phyloP scores from a whole-genome alignment of 1,140 invertebrate species.

The Lithobius niger region DNA sequence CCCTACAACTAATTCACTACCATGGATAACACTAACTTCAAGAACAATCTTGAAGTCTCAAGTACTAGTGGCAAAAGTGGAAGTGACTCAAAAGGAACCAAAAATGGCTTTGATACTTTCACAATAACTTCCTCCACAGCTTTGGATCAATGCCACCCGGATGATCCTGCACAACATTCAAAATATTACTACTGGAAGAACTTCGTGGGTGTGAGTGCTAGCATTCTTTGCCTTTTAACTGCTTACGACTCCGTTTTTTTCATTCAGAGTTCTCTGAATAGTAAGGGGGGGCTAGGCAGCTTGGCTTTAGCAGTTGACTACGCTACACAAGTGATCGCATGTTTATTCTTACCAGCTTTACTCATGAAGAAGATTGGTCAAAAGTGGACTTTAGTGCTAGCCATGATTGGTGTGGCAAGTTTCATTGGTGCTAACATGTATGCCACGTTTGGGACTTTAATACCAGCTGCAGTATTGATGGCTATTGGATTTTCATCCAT shows the following conservation, averaged over 20 bases:
- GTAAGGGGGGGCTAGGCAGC: constrained; percentile 19
- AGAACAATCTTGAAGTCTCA: too few species aligned
- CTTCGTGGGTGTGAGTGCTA: constrained; percentile 64
- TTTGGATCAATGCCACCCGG: too few species aligned
- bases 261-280: constrained; percentile 41
- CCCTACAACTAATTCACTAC: too few species aligned
- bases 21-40: too few species aligned
- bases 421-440: constrained; percentile 34
- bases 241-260: constrained; percentile 83
- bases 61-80: too few species aligned
- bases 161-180: too few species aligned
- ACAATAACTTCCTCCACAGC: too few species aligned
- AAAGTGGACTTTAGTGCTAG: constrained; percentile 31
- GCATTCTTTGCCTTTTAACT: constrained; percentile 87
- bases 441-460: constrained; percentile 21
- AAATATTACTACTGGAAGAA: constrained; percentile 47
- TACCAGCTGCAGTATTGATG: constrained; percentile 31
- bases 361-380: constrained; percentile 25
- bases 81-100: too few species aligned
- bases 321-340: constrained; percentile 20
- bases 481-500: constrained; percentile 36
- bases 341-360: constrained; percentile 15
- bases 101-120: too few species aligned
- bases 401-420: constrained; percentile 29
- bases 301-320: constrained; percentile 24